A percentile compares a stretch with the other conserved stretches of the same genome.
These are phyloP conservation scores for Archips crataeganus DNA, from an alignment of 2,888 invertebrate genomes.

Conservation along the genomic window DNA sequence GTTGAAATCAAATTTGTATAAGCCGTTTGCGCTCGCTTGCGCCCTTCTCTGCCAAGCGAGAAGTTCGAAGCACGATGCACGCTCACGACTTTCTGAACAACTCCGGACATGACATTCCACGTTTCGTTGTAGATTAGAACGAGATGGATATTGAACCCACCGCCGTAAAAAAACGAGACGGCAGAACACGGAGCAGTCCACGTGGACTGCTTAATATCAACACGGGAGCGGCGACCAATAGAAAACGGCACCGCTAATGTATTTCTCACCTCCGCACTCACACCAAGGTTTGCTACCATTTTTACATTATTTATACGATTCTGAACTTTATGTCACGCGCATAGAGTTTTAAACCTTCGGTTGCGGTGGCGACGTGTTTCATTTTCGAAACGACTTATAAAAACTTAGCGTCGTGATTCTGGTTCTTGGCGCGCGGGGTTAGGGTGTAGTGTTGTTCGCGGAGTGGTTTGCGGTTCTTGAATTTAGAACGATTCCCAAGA, in stretches of 20 bases:
- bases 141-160: conserved; percentile 79
- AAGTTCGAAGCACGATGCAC: conserved; percentile 84
- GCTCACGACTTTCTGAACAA: conserved; percentile 86
- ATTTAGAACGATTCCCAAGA: conserved; percentile 86
- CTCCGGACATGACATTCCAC: conserved; percentile 86
- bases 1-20: conserved; percentile 43
- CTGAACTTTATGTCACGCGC: conserved; percentile 63
- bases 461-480: conserved; percentile 81
- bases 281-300: conserved; percentile 77
- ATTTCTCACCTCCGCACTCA: conserved; percentile 87
- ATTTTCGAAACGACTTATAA: conserved; percentile 75
- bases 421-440: conserved; percentile 58
- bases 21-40: conserved; percentile 55
- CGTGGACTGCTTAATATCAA: conserved; percentile 86
- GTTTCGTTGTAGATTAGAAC: conserved; percentile 86
- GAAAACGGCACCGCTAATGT: conserved; percentile 86
- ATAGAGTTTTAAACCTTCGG: conserved; percentile 71
- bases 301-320: conserved; percentile 70
- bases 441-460: conserved; percentile 67
- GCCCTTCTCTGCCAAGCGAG: conserved; percentile 62
- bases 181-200: conserved; percentile 81
- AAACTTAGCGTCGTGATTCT: conserved; percentile 63
- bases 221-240: conserved; percentile 86
- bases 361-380: conserved; percentile 58
- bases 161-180: conserved; percentile 83